Evolutionary conservation across 2,797 vertebrate genomes (phyloP).

Genomic region (Sciurus carolinensis): DNA sequence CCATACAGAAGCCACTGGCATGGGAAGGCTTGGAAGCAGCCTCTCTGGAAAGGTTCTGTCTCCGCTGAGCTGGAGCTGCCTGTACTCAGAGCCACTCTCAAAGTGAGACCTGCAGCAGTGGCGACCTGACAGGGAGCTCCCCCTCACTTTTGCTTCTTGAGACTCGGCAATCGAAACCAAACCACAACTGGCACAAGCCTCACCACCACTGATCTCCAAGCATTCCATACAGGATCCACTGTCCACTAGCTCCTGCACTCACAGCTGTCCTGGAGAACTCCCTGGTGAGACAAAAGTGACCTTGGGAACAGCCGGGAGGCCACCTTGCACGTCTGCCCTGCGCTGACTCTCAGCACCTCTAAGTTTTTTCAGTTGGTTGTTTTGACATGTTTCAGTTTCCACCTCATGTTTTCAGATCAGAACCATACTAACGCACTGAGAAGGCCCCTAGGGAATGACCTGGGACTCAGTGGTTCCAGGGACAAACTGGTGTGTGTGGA

Average conservation of each 20-base stretch:
- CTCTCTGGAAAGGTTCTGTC: not conserved
- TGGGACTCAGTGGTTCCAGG: not conserved
- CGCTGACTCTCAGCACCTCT: not conserved
- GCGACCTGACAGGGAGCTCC: not conserved
- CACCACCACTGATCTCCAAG: not conserved
- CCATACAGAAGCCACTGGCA: not conserved
- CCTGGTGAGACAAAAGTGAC: slow-evolving; percentile 9
- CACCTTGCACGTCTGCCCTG: accelerated
- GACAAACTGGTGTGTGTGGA: not conserved
- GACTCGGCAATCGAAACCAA: not conserved
- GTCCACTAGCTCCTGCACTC: not conserved
- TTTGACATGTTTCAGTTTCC: slow-evolving; percentile 49
- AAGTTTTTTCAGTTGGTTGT: not conserved
- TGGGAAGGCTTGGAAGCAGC: not conserved
- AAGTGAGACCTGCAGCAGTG: not conserved
- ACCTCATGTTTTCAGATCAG: slow-evolving; percentile 51
- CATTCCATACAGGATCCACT: not conserved
- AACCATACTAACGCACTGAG: not conserved
- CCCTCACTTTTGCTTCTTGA: slow-evolving; percentile 49
- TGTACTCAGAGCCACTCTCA: not conserved
- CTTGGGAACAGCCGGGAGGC: slow-evolving; percentile 26
- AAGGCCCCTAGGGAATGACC: not conserved
- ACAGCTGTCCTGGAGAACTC: not conserved
- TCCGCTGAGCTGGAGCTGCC: not conserved
- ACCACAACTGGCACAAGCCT: not conserved